phyloP scores from a whole-genome alignment of 1,140 invertebrate species.

The Formica selysi region DNA sequence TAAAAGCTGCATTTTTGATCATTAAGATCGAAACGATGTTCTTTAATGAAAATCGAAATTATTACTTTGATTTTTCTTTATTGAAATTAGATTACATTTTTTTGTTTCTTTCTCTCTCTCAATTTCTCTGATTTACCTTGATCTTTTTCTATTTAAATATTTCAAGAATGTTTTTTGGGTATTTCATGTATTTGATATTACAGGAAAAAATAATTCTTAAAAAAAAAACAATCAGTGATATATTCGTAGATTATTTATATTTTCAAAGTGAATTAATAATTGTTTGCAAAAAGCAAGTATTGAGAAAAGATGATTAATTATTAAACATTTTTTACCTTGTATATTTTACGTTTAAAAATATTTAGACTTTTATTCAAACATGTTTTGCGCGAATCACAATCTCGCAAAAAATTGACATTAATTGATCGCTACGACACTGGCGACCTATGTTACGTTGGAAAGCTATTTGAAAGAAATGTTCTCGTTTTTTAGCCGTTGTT shows the following conservation, averaged over 20 bases:
- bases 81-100: neutral
- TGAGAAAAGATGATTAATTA: neutral
- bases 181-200: neutral
- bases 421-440: neutral
- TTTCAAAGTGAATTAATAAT: neutral
- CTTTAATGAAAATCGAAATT: neutral
- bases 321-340: neutral
- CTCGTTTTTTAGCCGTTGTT: neutral
- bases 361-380: neutral
- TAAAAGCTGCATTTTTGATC: neutral
- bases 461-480: constrained; percentile 2
- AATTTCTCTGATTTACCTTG: neutral
- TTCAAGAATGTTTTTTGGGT: neutral
- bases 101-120: neutral
- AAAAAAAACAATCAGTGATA: neutral
- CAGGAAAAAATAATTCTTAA: neutral
- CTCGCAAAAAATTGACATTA: neutral
- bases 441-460: neutral
- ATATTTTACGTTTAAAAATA: constrained; percentile 2
- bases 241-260: neutral
- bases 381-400: neutral
- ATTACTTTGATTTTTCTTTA: neutral
- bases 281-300: neutral
- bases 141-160: neutral
- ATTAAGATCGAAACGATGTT: neutral